Evolutionary conservation across 2,113 vertebrate genomes (phyloP).

Genomic region (Podiceps cristatus): DNA sequence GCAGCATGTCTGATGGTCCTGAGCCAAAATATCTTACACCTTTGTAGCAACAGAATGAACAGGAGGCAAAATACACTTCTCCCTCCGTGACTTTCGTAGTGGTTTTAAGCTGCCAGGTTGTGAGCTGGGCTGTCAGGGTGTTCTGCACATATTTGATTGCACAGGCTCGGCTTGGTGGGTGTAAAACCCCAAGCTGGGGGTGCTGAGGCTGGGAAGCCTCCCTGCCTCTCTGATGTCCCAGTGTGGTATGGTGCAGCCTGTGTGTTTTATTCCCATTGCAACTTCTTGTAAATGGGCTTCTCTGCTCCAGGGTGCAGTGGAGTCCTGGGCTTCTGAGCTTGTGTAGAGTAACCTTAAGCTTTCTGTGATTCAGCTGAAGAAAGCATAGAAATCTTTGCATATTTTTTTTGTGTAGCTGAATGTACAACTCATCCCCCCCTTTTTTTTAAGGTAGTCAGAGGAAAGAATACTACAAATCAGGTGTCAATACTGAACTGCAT

Average conservation of each 20-base stretch:
- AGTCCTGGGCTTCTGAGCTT: not conserved
- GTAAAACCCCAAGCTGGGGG: fast-evolving
- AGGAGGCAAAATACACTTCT: not conserved
- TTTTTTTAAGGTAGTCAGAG: not conserved
- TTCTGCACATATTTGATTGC: not conserved
- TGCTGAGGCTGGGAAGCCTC: not conserved
- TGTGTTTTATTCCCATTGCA: not conserved
- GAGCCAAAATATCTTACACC: not conserved
- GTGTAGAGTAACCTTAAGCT: not conserved
- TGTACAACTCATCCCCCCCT: not conserved
- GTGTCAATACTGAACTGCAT: not conserved
- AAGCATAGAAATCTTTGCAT: not conserved
- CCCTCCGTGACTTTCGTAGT: not conserved
- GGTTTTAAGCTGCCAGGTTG: not conserved
- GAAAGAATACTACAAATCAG: not conserved
- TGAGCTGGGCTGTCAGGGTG: not conserved
- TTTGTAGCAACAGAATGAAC: not conserved
- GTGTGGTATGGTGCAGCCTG: not conserved
- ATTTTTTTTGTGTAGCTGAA: not conserved
- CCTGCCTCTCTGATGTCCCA: not conserved
- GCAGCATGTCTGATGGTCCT: not conserved
- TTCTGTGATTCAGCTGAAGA: not conserved
- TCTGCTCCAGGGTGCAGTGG: not conserved
- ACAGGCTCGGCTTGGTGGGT: not conserved
- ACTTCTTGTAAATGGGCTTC: not conserved